Evolutionary conservation across 2,888 invertebrate genomes (phyloP).

Genomic region (Mesorhabditis sp.): DNA sequence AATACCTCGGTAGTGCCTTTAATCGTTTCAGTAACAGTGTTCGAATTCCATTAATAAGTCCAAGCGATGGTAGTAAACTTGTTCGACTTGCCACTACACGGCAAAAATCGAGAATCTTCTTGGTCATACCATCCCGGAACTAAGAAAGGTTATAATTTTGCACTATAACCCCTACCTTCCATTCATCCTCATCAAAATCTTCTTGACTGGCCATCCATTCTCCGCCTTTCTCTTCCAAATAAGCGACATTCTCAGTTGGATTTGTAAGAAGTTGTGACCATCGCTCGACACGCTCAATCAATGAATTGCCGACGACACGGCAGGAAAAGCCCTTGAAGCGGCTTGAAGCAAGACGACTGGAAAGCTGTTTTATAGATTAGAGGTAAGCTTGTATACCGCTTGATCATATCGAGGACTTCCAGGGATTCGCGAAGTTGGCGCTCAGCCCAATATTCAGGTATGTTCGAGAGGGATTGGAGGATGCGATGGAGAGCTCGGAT

Average conservation of each 20-base stretch:
- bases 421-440: not conserved
- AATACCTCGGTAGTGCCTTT: not conserved
- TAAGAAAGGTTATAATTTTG: not conserved
- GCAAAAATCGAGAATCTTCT: not conserved
- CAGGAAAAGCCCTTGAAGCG: too few relatives aligned
- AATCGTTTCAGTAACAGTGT: not conserved
- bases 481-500: not conserved
- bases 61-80: too few relatives aligned
- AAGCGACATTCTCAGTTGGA: too few relatives aligned
- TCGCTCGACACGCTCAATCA: too few relatives aligned
- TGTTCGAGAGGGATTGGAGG: not conserved
- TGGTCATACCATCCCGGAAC: not conserved
- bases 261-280: too few relatives aligned
- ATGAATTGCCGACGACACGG: too few relatives aligned
- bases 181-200: not conserved
- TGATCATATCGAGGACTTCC: not conserved
- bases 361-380: too few relatives aligned
- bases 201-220: not conserved
- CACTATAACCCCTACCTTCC: not conserved
- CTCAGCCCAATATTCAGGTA: constrained; percentile 4
- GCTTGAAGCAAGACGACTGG: too few relatives aligned
- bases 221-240: not conserved
- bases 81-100: not conserved
- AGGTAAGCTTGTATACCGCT: not conserved
- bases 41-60: not conserved